phyloP scores from a whole-genome alignment of 2,888 invertebrate species.

The Trachelus troglodyta region DNA sequence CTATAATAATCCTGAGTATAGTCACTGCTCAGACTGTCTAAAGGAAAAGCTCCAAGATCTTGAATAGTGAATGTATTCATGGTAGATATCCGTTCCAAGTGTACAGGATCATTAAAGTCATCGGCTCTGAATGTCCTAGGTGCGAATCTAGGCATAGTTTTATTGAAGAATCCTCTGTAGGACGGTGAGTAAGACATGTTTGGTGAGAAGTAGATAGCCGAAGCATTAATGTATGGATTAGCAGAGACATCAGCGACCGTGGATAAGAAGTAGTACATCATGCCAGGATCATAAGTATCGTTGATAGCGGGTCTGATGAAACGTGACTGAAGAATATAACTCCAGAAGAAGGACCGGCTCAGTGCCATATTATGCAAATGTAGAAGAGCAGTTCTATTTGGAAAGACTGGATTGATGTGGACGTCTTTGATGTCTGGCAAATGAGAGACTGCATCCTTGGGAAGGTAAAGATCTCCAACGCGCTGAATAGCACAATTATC shows the following conservation, averaged over 20 bases:
- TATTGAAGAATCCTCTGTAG: conserved; percentile 95
- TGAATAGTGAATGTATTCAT: conserved; percentile 89
- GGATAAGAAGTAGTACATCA: conserved; percentile 97
- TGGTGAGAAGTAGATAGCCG: conserved; percentile 93
- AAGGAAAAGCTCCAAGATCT: conserved; percentile 87
- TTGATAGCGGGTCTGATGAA: conserved; percentile 91
- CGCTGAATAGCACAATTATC: conserved; percentile 94
- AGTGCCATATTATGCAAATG: conserved; percentile 98
- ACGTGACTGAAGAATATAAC: conserved; percentile 90
- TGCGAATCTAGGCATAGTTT: conserved; percentile 93
- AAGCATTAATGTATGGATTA: conserved; percentile 91
- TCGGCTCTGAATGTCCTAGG: conserved; percentile 92
- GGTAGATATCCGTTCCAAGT: conserved; percentile 93
- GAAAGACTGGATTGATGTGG: conserved; percentile 93
- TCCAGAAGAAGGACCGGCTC: conserved; percentile 95
- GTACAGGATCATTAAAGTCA: conserved; percentile 96
- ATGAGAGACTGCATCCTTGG: conserved; percentile 88
- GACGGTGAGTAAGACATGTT: conserved; percentile 95
- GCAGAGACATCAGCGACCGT: conserved; percentile 95
- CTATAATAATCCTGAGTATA: conserved; percentile 92
- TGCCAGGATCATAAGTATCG: conserved; percentile 95
- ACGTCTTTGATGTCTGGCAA: conserved; percentile 93
- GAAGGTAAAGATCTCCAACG: conserved; percentile 84
- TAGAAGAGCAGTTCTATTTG: conserved; percentile 91
- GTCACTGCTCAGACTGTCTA: conserved; percentile 83